phyloP scores from a whole-genome alignment of 2,888 invertebrate genomes.

The Antheraea yamamai region DNA sequence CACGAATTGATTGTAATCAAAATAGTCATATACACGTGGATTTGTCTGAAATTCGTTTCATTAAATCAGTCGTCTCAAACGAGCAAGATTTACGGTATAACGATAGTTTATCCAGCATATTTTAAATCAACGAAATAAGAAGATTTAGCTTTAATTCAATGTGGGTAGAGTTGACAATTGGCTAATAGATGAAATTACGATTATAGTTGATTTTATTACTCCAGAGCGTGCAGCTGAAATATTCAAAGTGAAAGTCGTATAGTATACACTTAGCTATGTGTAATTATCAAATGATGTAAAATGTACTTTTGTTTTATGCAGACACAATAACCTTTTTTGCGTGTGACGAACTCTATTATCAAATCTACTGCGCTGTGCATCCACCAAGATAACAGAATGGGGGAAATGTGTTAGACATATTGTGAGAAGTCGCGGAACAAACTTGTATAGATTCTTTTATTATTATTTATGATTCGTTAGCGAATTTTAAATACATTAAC shows the following conservation, averaged over 20 bases:
- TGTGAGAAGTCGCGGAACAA: background rate
- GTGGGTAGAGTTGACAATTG: background rate
- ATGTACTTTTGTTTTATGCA: slow-evolving; percentile 6
- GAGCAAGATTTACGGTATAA: too few relatives aligned
- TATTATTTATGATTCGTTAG: background rate
- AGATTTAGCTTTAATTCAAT: background rate
- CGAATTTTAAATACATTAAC: background rate
- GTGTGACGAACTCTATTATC: slow-evolving; percentile 26
- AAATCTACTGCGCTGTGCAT: background rate
- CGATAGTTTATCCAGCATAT: too few relatives aligned
- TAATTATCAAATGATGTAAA: slow-evolving; percentile 9
- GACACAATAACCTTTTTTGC: slow-evolving; percentile 18
- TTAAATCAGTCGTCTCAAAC: too few relatives aligned
- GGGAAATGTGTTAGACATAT: background rate
- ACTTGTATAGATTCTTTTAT: background rate
- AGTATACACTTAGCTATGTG: background rate
- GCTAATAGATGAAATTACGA: background rate
- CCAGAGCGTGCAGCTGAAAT: background rate
- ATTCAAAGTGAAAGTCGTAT: slow-evolving; percentile 1
- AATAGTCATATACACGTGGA: too few relatives aligned
- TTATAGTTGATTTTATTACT: background rate
- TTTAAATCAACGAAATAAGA: too few relatives aligned
- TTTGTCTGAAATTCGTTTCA: too few relatives aligned
- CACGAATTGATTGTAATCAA: background rate
- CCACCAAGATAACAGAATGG: slow-evolving; percentile 2